Base-by-base conservation (phyloP, 2,888 invertebrate species). In the Brachylomia viminalis region DNA sequence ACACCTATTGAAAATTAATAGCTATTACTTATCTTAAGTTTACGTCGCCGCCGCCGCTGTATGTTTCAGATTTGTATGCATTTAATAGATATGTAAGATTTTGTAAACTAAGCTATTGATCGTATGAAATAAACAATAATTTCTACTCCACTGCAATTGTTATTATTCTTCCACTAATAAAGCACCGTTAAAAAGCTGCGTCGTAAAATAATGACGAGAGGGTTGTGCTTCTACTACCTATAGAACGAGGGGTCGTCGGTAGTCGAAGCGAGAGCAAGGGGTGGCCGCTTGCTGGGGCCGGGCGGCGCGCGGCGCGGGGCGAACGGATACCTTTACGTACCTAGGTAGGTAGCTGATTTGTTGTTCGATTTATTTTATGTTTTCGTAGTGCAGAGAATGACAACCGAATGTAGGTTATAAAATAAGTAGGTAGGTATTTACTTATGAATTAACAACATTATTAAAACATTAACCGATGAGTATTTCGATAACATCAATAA, bases 21-120 rank as follows among this genome's bases (percentile, higher is more conserved):
- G 23, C 33, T 6, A 45, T 38, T 61, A n/a, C n/a, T n/a, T n/a
- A 62, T 5, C 4, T 49, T 49, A 49, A 66, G 62, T 56, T 72
- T 33, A 64, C 52, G 58, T 67, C 66, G 67, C 59, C 45, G 62
- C 79, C 66, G 67, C 59, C 45, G 62, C 79, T 72, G 85, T 71
- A 61, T 68, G 77, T 72, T 83, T 79, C 72, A 86, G 66, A 71
- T 65, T 82, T 86, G 70, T 84, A 83, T 72, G 86, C 84, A 83
- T 84, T 86, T 83, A 76, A 79, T 86, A 83, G 62, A 56, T 59
- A 59, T 79, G 59, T 84, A 84, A 86, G 83, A 79, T 79, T 72
- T 72, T 79, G 59, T 76, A 79, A 83, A 75, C 64, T 78, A 85
- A 86, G 72, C 75, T 71, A 66, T 69, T 69, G 67, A 42, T 72